phyloP scores from a whole-genome alignment of 2,797 vertebrate species.

The Falco rusticolus region DNA sequence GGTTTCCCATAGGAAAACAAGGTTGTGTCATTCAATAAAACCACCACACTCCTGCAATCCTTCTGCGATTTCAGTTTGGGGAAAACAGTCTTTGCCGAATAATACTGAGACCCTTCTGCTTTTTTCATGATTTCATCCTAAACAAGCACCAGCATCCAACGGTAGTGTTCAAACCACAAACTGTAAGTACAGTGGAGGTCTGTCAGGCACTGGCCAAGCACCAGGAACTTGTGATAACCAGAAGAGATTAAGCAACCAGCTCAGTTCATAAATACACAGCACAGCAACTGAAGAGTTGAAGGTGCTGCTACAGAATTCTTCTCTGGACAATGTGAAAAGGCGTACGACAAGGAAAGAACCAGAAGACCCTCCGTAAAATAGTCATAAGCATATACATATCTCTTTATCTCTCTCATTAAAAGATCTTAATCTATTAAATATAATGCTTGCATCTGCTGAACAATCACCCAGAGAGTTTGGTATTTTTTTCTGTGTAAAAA shows the following conservation, averaged over 20 bases:
- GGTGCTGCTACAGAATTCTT: neutral
- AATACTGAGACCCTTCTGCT: neutral
- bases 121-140: conserved; percentile 1
- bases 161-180: neutral
- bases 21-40: conserved; percentile 70
- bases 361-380: conserved; percentile 31
- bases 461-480: conserved; percentile 39
- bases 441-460: conserved; percentile 65
- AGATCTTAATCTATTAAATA: conserved; percentile 33
- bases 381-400: neutral
- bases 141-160: neutral
- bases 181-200: neutral
- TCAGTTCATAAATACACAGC: neutral
- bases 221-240: neutral
- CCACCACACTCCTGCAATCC: conserved; percentile 17
- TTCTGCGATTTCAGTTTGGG: conserved; percentile 43
- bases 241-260: neutral
- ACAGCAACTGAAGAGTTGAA: neutral
- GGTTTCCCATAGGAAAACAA: conserved; percentile 48
- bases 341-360: neutral
- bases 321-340: neutral
- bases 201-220: neutral
- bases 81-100: conserved; percentile 59
- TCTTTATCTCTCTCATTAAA: conserved; percentile 32
- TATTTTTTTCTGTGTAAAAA: neutral